Conservation (phyloP, 1,140 invertebrate species). For the Achatina immaculata region DNA sequence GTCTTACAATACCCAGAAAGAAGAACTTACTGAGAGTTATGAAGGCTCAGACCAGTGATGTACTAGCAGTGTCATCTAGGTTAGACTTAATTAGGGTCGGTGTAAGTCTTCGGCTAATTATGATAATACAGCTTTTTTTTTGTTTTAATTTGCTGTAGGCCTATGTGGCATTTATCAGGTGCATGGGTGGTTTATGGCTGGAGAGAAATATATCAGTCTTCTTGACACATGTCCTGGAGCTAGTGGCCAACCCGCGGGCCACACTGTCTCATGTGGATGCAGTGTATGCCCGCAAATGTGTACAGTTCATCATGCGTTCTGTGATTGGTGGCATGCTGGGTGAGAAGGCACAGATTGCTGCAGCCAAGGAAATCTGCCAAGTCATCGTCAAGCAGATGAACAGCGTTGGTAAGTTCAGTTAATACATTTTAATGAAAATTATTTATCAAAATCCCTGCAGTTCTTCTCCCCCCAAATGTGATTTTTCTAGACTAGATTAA, state of each 20-base stretch:
- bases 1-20: too few relatives aligned
- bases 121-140: too few relatives aligned
- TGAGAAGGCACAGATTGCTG: slow-evolving; percentile 94
- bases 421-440: background rate
- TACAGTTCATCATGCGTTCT: slow-evolving; percentile 93
- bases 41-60: too few relatives aligned
- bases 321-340: slow-evolving; percentile 93
- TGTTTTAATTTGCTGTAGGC: slow-evolving; percentile 77
- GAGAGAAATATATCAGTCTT: slow-evolving; percentile 91
- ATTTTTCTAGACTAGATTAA: too few relatives aligned
- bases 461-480: too few relatives aligned
- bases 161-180: slow-evolving; percentile 93
- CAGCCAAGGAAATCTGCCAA: slow-evolving; percentile 92
- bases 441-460: background rate
- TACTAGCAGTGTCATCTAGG: too few relatives aligned
- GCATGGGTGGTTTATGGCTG: slow-evolving; percentile 92
- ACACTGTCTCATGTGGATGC: slow-evolving; percentile 96
- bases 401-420: slow-evolving; percentile 64
- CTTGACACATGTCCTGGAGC: slow-evolving; percentile 89
- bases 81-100: too few relatives aligned
- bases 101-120: too few relatives aligned
- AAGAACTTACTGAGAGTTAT: too few relatives aligned
- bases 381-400: slow-evolving; percentile 96
- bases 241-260: slow-evolving; percentile 91
- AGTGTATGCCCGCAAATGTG: slow-evolving; percentile 96